Base-by-base conservation (phyloP, 2,797 vertebrate genomes). In the Microctenopoma lineatum region DNA sequence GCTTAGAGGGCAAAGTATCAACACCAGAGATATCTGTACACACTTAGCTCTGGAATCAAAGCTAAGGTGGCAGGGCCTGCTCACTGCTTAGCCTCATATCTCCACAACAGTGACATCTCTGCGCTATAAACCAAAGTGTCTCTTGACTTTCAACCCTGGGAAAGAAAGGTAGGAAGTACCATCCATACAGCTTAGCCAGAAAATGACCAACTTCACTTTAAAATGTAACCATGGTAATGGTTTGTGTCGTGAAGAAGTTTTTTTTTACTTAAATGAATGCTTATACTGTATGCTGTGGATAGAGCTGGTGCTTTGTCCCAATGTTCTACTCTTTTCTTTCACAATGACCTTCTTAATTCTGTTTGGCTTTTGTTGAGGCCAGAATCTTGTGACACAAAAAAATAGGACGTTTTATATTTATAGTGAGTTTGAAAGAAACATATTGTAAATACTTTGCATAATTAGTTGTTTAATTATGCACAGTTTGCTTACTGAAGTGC, bases 1-100 rank as follows among this genome's bases (percentile, higher is more conserved):
- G 79, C 85, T 91, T 90, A 85, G 86, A 91, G 86, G 88, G 87
- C 75, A 66, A 90, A 85, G 86, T 91, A 85, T 91, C 90, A 92
- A 91, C 90, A 88, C 87, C 84, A 88, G 81, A 85, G 90, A 91
- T 93, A 91, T 91, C 85, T 89, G 87, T 84, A 91, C 89, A 89
- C 84, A 90, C 90, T 92, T 90, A 90, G 89, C 76, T 76, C 83
- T 65, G 77, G 84, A 91, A 93, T 90, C 88, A 90, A 89, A 91
- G 89, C 81, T 76, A 61, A 83, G 88, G 83, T 90, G 87, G 79
- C 84, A 83, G 80, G 66, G 79, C 78, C 84, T 73, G 78, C 78
- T 90, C 77, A 89, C 82, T 88, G 79, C 86, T 86, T 79, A 81
- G 77, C 74, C 72, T 73, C 77, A 78, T 87, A 90, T 91, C 86